Evolutionary conservation across 37 sponge, comb jelly and placozoan genomes (phyloP).

Genomic region (Bolinopsis microptera): DNA sequence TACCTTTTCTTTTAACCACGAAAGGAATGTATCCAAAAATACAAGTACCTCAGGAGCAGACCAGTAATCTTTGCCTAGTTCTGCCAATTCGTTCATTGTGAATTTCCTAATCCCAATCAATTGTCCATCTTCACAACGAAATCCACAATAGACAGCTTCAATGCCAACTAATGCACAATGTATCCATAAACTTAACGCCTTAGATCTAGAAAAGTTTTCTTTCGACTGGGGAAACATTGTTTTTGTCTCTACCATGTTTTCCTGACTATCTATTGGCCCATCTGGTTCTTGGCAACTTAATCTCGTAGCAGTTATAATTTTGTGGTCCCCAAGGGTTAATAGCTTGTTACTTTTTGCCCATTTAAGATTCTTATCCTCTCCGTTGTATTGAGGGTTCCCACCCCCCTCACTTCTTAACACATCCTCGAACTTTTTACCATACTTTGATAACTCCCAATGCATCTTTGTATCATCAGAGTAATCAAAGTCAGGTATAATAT

Average conservation of each 20-base stretch:
- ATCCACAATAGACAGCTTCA: conserved; percentile 2
- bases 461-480: neutral
- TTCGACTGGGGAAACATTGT: neutral
- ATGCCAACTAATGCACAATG: conserved; percentile 1
- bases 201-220: neutral
- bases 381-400: neutral
- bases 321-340: neutral
- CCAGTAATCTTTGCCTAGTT: neutral
- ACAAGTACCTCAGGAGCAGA: neutral
- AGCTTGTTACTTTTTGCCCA: neutral
- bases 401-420: neutral
- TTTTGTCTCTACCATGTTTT: neutral
- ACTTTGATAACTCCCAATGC: neutral
- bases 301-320: neutral
- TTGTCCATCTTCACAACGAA: neutral
- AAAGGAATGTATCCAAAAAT: conserved; percentile 10
- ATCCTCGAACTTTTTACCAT: neutral
- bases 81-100: neutral
- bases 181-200: neutral
- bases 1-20: neutral
- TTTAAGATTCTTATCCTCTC: neutral
- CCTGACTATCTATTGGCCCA: neutral
- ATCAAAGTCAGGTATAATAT: neutral
- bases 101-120: neutral
- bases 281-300: neutral